phyloP scores from a whole-genome alignment of 2,888 invertebrate genomes.

The Cepaea hortensis region DNA sequence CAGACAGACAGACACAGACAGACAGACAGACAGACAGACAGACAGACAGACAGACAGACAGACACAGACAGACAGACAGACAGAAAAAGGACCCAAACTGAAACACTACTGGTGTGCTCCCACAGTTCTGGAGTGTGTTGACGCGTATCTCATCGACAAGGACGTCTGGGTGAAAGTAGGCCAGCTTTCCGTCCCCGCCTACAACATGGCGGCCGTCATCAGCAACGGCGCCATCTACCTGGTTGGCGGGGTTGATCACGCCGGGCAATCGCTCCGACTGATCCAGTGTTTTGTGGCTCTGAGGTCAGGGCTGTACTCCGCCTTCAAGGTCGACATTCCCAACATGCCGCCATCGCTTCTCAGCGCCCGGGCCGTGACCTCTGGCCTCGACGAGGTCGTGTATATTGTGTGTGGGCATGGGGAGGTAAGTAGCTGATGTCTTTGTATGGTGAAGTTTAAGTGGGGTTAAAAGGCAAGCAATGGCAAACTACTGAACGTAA shows the following conservation, averaged over 20 bases:
- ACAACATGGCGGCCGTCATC: conserved; percentile 48
- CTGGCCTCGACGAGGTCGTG: conserved; percentile 33
- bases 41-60: too few relatives aligned
- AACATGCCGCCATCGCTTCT: conserved; percentile 48
- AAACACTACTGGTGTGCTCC: background rate
- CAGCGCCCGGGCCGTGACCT: conserved; percentile 44
- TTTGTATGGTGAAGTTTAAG: too few relatives aligned
- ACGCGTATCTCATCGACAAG: conserved; percentile 49
- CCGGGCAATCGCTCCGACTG: conserved; percentile 42
- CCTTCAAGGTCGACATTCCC: conserved; percentile 44
- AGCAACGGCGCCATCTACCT: conserved; percentile 48
- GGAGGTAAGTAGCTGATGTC: conserved; percentile 27
- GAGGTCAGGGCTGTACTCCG: conserved; percentile 45
- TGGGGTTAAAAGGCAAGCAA: too few relatives aligned
- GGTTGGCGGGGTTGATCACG: conserved; percentile 46
- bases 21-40: too few relatives aligned
- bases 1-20: too few relatives aligned
- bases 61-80: too few relatives aligned
- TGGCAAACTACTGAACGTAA: too few relatives aligned
- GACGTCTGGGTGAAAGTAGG: conserved; percentile 49
- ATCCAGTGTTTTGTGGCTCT: conserved; percentile 47
- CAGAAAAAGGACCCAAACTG: too few relatives aligned
- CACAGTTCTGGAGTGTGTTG: conserved; percentile 46
- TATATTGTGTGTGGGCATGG: conserved; percentile 50
- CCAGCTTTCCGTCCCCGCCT: conserved; percentile 43